These are phyloP conservation scores for Chauna torquata DNA, from an alignment of 2,113 vertebrate genomes.

Conservation along the genomic window DNA sequence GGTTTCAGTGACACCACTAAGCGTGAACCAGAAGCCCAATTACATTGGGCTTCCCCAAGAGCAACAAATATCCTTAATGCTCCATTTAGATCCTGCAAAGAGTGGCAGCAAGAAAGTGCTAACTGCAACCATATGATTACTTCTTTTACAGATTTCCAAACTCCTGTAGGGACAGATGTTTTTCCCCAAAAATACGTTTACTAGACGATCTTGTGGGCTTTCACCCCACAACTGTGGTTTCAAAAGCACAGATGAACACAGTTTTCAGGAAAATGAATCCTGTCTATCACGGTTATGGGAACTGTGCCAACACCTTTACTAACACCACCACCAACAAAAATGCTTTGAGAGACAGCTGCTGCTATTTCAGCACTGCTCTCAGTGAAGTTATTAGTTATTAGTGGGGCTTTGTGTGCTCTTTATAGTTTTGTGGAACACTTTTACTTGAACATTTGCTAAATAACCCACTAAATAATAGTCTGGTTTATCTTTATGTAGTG, in stretches of 20 bases:
- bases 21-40: background rate
- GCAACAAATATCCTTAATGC: background rate
- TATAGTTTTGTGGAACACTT: background rate
- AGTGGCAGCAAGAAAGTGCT: background rate
- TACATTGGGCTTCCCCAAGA: background rate
- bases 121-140: background rate
- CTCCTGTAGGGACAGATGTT: background rate
- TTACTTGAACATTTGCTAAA: slow-evolving; percentile 17
- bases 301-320: background rate
- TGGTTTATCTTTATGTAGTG: background rate
- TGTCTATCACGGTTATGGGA: background rate
- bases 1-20: background rate
- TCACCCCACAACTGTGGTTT: background rate
- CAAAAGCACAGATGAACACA: background rate
- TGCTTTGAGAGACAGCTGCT: background rate
- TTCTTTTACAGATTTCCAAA: background rate
- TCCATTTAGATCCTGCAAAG: background rate
- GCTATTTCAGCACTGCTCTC: background rate
- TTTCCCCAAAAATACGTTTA: background rate
- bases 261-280: background rate
- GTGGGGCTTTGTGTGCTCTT: background rate
- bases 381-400: background rate
- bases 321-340: background rate
- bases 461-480: background rate
- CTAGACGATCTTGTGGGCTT: background rate